These are phyloP conservation scores for Gobio gobio DNA, from an alignment of 2,113 vertebrate genomes.

Conservation along the genomic window DNA sequence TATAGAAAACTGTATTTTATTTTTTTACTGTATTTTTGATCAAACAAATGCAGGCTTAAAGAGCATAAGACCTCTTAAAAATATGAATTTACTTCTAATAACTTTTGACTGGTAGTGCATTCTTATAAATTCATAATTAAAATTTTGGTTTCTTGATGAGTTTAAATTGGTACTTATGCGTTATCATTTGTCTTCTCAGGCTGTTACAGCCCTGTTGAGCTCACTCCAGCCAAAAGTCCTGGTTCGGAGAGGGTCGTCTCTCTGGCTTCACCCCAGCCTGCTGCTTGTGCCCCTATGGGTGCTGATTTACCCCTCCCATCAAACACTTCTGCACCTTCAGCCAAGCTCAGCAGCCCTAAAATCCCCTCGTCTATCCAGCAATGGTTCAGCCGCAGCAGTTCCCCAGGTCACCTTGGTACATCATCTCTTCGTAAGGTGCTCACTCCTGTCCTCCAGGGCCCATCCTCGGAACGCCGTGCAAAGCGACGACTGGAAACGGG, in stretches of 20 bases:
- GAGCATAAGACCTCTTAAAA: background rate
- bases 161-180: background rate
- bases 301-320: slow-evolving; percentile 87
- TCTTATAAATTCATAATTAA: background rate
- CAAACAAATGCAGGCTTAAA: background rate
- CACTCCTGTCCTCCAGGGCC: slow-evolving; percentile 73
- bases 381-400: slow-evolving; percentile 81
- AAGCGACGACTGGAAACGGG: slow-evolving; percentile 89
- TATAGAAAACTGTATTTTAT: no score
- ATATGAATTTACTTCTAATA: background rate
- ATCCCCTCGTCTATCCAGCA: slow-evolving; percentile 79
- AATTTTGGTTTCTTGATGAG: background rate
- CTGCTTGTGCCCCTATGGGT: slow-evolving; percentile 81
- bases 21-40: background rate
- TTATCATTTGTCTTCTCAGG: slow-evolving; percentile 36
- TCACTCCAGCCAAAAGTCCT: slow-evolving; percentile 82
- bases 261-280: slow-evolving; percentile 80
- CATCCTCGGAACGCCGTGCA: slow-evolving; percentile 75
- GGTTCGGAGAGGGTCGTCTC: slow-evolving; percentile 58
- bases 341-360: slow-evolving; percentile 58
- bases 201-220: slow-evolving; percentile 58
- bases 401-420: slow-evolving; percentile 63
- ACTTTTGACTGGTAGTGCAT: no score
- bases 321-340: slow-evolving; percentile 73
- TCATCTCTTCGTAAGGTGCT: slow-evolving; percentile 75